Percentiles rank a stretch among this genome's conserved stretches.
phyloP scores from a whole-genome alignment of 1,140 invertebrate species.

The Pogonus chalceus region DNA sequence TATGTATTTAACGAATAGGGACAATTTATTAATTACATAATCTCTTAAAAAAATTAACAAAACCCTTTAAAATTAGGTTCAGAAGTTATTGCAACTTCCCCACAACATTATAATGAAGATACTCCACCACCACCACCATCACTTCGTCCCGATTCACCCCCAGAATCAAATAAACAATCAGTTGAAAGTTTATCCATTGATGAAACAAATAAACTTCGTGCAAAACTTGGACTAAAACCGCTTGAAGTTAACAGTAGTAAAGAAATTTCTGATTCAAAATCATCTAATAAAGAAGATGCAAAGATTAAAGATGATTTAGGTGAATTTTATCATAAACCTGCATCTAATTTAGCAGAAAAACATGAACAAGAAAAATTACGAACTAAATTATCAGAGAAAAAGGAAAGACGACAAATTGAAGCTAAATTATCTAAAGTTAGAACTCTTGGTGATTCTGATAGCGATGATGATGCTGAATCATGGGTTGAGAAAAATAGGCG shows the following conservation, averaged over 20 bases:
- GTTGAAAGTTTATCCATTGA: constrained; percentile 68
- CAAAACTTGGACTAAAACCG: constrained; percentile 89
- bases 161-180: constrained; percentile 20
- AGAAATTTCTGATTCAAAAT: constrained; percentile 18
- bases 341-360: constrained; percentile 69
- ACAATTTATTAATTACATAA: too few relatives aligned
- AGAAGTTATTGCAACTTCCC: constrained; percentile 35
- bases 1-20: too few relatives aligned
- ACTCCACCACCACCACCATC: constrained; percentile 37
- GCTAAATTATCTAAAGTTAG: constrained; percentile 57
- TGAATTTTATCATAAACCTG: constrained; percentile 89
- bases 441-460: constrained; percentile 60
- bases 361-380: constrained; percentile 70
- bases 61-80: constrained; percentile 3
- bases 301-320: constrained; percentile 69
- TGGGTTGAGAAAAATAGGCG: constrained; percentile 81
- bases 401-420: constrained; percentile 74
- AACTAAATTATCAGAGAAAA: constrained; percentile 63
- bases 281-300: constrained; percentile 39
- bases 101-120: constrained; percentile 29
- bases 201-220: constrained; percentile 84
- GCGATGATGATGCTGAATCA: constrained; percentile 53
- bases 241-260: constrained; percentile 53
- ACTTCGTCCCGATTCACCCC: constrained; percentile 17
- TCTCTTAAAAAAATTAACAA: too few relatives aligned